Evolutionary conservation across 2,797 vertebrate species (phyloP), one percentile per base, ranked within the genome.

Genomic region (Oreortyx pictus): DNA sequence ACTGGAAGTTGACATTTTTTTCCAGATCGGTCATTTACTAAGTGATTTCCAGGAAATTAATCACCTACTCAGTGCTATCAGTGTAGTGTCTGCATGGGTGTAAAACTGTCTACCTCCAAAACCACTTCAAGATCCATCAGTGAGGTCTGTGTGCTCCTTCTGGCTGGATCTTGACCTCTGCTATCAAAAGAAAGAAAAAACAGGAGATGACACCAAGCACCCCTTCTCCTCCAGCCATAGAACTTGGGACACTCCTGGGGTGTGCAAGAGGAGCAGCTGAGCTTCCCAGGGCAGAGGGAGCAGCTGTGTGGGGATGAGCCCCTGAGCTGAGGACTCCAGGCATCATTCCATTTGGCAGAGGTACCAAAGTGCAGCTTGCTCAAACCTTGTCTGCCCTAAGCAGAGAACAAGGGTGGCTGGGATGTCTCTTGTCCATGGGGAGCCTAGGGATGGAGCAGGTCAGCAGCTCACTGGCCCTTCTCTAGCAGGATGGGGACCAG

Each of bases 401-500:
- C 47, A 64, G 17, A 33, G 2, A 2, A 50, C 46, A 12, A 39
- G 57, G 23, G 9, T 39, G 54, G n/a, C 47, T 64, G 22, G 24
- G 47, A 37, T 61, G 39, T 67, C 47, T 65, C 85, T 79, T 19
- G 25, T 37, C 88, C 33, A 17, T 41, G 61, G 47, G 8, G 4
- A 12, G 8, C 31, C 56, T 91, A 60, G 5, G 9, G 57, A 35
- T 0, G 1, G 73, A 74, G 29, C 0, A 0, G 3, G 11, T 25
- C 68, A 43, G 17, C 61, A 74, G 41, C 23, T 80, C 88, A 76
- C 65, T 92, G 71, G 57, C 37, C 29, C 56, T 75, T 24, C 86
- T 89, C 74, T 52, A 66, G 35, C 57, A 65, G 71, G 89, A 74
- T 39, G 13, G 65, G 68, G 39, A 85, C 33, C 29, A 76, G 73